These are phyloP conservation scores for Pluvialis apricaria DNA, from an alignment of 2,113 vertebrate genomes.

Conservation along the genomic window DNA sequence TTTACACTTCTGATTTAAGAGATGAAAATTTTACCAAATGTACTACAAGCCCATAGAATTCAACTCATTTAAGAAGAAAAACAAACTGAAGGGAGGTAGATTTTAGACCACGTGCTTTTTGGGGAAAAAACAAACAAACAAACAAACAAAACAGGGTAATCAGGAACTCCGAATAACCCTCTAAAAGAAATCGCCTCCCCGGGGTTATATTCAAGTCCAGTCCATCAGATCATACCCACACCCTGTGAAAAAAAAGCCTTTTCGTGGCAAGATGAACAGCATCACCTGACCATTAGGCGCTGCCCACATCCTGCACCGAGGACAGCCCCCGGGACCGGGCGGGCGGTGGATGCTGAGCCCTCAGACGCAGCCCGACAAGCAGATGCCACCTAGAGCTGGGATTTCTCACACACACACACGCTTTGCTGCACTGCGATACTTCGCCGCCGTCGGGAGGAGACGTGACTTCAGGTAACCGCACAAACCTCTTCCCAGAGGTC, in stretches of 20 bases:
- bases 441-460: neutral
- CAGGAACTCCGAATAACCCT: neutral
- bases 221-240: no score
- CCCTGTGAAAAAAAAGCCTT: neutral
- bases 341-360: neutral
- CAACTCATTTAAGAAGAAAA: neutral
- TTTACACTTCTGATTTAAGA: neutral
- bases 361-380: neutral
- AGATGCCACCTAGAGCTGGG: neutral
- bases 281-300: neutral
- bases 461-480: neutral
- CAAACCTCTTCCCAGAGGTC: neutral
- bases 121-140: no score
- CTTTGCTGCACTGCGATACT: rapidly evolving
- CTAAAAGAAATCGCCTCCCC: neutral
- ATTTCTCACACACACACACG: no score
- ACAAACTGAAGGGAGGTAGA: neutral
- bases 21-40: neutral
- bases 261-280: neutral
- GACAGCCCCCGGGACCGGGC: neutral
- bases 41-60: neutral
- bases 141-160: neutral
- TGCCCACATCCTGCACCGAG: neutral
- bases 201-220: neutral
- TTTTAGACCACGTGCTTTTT: neutral